Base-by-base conservation (phyloP, 2,113 vertebrate genomes). In the Strix aluco region DNA sequence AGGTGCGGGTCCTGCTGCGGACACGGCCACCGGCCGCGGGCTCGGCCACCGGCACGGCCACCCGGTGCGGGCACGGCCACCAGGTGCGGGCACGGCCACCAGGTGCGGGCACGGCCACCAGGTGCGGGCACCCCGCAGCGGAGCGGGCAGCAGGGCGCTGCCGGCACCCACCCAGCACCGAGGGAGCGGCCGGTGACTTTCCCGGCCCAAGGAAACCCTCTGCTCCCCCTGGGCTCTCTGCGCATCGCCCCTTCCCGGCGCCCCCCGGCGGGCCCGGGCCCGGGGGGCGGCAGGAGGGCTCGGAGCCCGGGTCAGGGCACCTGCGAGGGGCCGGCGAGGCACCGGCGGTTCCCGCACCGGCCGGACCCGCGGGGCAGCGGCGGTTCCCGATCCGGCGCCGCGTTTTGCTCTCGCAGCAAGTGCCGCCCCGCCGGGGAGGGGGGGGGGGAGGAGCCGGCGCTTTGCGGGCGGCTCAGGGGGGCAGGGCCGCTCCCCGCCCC, bases 401-500 rank as follows among this genome's bases (percentile, higher is more conserved):
- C 91, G 71, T 91, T 94, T 83, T 44, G 63, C 81, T 75, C n/a
- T 19, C 62, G 51, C 92, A 65, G 82, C 78, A 23, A 90, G 86
- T 42, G 85, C 58, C 57, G 57, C 82, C 61, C 32, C 25, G 54
- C 21, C 81, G 61, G 81, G 25, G 92, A 59, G 38, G 34, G 13
- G n/a, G 47, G 4, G 61, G 23, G n/a, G 86, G 92, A 58, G 73
- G 92, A 62, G 90, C 42, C 77, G 71, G 25, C 16, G 9, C 51
- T 38, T 13, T 14, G 91, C 59, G 65, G 77, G 65, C 69, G 40
- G 65, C 58, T 9, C 72, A 17, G 61, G 89, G 93, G 40, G 86
- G 88, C 91, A 16, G 79, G 51, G 47, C 57, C 19, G 70, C 27
- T 89, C 93, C 81, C 96, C 96, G 96, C 97, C 96, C 94, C 92